A percentile compares a stretch with the other conserved stretches of the same genome.
Evolutionary conservation across 2,888 invertebrate genomes (phyloP).

Genomic region (Conus canariensis): DNA sequence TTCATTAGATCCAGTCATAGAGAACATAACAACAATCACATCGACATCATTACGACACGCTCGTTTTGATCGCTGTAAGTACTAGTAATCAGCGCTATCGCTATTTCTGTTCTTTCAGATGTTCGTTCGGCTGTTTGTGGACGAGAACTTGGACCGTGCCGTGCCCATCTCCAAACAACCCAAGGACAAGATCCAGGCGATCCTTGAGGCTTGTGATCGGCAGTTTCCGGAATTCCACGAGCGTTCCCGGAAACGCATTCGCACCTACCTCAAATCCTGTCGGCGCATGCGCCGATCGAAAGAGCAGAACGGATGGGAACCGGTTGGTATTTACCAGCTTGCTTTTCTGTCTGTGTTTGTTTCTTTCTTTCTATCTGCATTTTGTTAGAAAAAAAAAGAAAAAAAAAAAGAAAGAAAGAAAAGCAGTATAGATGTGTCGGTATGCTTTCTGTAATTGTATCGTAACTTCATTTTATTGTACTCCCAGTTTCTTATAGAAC

Average conservation of each 20-base stretch:
- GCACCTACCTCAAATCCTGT: slow-evolving; percentile 97
- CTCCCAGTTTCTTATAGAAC: too few species aligned
- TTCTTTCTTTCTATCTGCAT: neutral
- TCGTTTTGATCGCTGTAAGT: too few species aligned
- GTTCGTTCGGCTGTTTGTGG: slow-evolving; percentile 97
- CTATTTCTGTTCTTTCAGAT: slow-evolving; percentile 83
- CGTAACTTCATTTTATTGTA: too few species aligned
- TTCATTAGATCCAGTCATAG: too few species aligned
- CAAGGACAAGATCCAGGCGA: slow-evolving; percentile 98
- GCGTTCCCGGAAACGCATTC: slow-evolving; percentile 94
- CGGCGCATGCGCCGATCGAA: slow-evolving; percentile 94
- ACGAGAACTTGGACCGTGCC: slow-evolving; percentile 96
- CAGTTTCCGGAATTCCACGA: slow-evolving; percentile 98
- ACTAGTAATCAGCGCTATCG: too few species aligned
- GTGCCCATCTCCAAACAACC: slow-evolving; percentile 98
- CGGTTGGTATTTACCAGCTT: slow-evolving; percentile 83
- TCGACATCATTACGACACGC: too few species aligned
- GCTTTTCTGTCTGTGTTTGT: neutral
- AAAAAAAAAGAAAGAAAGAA: too few species aligned
- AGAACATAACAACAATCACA: too few species aligned
- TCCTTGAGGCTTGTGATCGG: slow-evolving; percentile 96
- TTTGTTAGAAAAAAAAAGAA: too few species aligned
- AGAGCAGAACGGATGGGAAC: slow-evolving; percentile 90
- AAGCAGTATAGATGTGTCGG: too few species aligned
- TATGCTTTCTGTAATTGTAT: too few species aligned